A percentile compares a stretch with the other conserved stretches of the same genome.
phyloP scores from a whole-genome alignment of 2,113 vertebrate species.

The Opisthocomus hoazin region DNA sequence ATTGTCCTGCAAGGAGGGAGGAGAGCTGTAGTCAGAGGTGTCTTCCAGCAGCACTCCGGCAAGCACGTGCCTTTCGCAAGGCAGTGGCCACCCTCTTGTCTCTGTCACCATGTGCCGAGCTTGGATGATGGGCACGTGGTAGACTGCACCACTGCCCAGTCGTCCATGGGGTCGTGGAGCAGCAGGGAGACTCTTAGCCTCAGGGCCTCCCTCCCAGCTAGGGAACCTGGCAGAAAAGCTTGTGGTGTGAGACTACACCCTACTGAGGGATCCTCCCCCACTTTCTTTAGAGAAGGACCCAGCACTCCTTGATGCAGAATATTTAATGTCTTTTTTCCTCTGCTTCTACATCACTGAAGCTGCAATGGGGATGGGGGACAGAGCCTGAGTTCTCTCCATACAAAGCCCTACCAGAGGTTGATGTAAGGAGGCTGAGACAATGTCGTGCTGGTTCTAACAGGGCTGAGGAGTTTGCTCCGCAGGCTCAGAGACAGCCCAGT shows the following conservation, averaged over 20 bases:
- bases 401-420: neutral
- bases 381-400: neutral
- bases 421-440: neutral
- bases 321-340: neutral
- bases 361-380: neutral
- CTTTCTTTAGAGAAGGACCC: neutral
- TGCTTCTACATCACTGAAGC: neutral
- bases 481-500: neutral
- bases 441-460: neutral
- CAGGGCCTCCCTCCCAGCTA: neutral
- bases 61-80: neutral
- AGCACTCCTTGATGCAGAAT: neutral
- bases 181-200: neutral
- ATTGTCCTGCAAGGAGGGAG: neutral
- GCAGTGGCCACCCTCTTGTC: neutral
- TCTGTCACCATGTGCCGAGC: neutral
- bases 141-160: neutral
- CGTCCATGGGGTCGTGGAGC: fast-evolving
- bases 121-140: neutral
- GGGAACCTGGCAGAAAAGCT: neutral
- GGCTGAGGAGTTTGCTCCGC: neutral
- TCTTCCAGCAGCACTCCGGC: neutral
- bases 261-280: neutral
- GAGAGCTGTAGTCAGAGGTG: neutral
- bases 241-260: neutral